Evolutionary conservation across 2,113 vertebrate species (phyloP).

Genomic region (Salvelinus fontinalis): DNA sequence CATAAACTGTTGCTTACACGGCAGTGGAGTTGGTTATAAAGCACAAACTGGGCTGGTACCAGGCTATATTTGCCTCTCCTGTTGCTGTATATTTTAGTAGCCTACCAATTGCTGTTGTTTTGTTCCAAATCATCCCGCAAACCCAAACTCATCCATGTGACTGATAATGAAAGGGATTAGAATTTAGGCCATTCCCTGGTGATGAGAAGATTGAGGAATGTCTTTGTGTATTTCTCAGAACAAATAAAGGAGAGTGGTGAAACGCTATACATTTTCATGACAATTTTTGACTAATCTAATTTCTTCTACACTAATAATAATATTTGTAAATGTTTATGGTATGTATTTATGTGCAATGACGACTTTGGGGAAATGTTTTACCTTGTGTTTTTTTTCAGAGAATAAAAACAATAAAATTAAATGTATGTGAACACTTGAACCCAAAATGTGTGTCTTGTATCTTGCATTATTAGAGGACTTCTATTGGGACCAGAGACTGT

Average conservation of each 20-base stretch:
- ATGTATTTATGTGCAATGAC: constrained; percentile 75
- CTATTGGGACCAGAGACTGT: not conserved
- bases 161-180: not conserved
- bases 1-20: too few species aligned
- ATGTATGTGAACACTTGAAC: constrained; percentile 27
- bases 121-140: not conserved
- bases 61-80: constrained; percentile 31
- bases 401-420: constrained; percentile 52
- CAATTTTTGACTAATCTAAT: constrained; percentile 54
- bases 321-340: constrained; percentile 84
- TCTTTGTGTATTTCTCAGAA: not conserved
- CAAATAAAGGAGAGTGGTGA: not conserved
- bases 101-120: constrained; percentile 10
- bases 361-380: constrained; percentile 45
- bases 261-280: not conserved
- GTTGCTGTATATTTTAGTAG: constrained; percentile 44
- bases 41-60: not conserved
- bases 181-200: not conserved
- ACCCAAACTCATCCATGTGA: not conserved
- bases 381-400: constrained; percentile 62
- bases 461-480: not conserved
- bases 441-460: not conserved
- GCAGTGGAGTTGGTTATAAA: too few species aligned
- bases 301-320: constrained; percentile 65
- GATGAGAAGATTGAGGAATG: not conserved